Conservation (phyloP, 1,140 invertebrate species). For the Plectrocnemia conspersa region DNA sequence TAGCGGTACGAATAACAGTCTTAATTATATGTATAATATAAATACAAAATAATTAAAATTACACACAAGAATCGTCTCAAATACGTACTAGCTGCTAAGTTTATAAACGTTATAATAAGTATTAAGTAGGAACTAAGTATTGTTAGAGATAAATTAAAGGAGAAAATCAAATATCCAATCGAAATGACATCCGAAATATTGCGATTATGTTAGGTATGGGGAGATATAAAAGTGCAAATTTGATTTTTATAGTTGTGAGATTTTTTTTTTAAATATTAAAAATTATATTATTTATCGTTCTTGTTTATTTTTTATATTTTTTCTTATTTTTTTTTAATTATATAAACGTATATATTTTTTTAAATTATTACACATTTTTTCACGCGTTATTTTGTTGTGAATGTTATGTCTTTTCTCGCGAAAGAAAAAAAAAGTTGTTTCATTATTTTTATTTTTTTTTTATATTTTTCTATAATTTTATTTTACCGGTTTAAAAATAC, state of each 20-base stretch:
- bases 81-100: conserved; percentile 36
- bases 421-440: conserved; percentile 4
- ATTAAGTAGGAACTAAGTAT: conserved; percentile 31
- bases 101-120: conserved; percentile 35
- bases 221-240: conserved; percentile 35
- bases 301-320: conserved; percentile 13
- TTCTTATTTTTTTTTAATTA: conserved; percentile 13
- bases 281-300: conserved; percentile 16
- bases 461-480: conserved; percentile 29
- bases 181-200: conserved; percentile 25
- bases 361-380: conserved; percentile 12
- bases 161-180: conserved; percentile 23
- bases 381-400: no score
- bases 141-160: conserved; percentile 24
- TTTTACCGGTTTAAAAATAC: conserved; percentile 17
- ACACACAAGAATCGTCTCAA: conserved; percentile 34
- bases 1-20: conserved; percentile 31
- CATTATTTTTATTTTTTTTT: conserved; percentile 29
- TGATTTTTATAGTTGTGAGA: conserved; percentile 23
- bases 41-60: conserved; percentile 31
- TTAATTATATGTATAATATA: conserved; percentile 36
- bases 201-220: no score
- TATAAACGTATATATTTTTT: conserved; percentile 4
- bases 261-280: conserved; percentile 19
- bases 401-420: background rate